phyloP scores from a whole-genome alignment of 1,140 invertebrate genomes.

The Acyrthosiphon pisum region DNA sequence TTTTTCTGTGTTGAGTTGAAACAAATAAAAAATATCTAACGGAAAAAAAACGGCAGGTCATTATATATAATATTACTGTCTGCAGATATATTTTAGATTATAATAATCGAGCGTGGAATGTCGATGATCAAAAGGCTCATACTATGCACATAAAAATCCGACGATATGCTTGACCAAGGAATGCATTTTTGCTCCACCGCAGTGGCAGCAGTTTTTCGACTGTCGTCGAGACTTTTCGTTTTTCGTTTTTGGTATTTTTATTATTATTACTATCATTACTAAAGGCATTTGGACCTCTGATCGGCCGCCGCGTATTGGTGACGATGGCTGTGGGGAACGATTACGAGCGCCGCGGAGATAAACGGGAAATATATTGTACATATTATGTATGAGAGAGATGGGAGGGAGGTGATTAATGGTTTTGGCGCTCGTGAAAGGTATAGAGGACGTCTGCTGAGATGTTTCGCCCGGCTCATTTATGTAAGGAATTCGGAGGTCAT shows the following conservation, averaged over 20 bases:
- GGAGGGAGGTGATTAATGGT: background rate
- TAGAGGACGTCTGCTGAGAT: background rate
- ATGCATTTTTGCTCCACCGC: background rate
- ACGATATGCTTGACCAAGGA: background rate
- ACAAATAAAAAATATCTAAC: background rate
- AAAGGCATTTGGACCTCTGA: background rate
- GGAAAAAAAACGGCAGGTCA: background rate
- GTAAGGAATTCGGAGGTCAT: conserved; percentile 39
- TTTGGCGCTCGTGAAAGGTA: background rate
- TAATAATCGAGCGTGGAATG: background rate
- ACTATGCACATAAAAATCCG: background rate
- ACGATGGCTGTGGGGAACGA: background rate
- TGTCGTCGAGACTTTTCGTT: background rate
- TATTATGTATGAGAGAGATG: background rate
- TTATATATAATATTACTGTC: background rate
- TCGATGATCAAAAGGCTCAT: background rate
- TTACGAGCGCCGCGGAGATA: background rate
- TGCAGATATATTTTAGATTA: background rate
- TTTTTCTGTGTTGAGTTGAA: background rate
- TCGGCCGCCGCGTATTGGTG: background rate
- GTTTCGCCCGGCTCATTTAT: conserved; percentile 2
- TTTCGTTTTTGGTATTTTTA: background rate
- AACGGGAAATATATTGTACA: background rate
- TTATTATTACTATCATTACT: background rate
- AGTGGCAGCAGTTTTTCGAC: no score